Evolutionary conservation across 2,113 vertebrate species (phyloP).

Genomic region (Lycaon pictus): DNA sequence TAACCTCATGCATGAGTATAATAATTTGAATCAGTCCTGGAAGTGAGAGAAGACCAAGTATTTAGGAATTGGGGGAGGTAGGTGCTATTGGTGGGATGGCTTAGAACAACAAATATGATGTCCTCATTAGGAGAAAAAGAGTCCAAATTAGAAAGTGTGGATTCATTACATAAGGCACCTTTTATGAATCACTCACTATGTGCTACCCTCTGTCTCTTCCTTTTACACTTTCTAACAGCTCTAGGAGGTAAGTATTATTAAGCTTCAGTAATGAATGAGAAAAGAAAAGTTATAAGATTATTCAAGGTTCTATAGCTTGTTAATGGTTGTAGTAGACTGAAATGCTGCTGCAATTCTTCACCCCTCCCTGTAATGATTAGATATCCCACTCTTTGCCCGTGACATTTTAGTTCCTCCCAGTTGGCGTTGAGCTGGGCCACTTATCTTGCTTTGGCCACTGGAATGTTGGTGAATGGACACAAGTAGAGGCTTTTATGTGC

Average conservation of each 20-base stretch:
- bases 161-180: background rate
- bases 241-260: background rate
- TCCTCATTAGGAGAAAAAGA: background rate
- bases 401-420: background rate
- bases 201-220: background rate
- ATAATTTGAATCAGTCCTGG: background rate
- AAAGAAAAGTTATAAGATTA: background rate
- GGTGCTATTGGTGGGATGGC: background rate
- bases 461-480: background rate
- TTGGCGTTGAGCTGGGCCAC: background rate
- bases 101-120: too few species aligned
- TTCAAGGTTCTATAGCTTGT: background rate
- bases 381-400: background rate
- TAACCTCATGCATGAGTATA: background rate
- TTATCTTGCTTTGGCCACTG: background rate
- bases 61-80: background rate
- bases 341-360: background rate
- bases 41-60: background rate
- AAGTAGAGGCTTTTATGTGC: background rate
- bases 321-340: background rate
- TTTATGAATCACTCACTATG: background rate
- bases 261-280: background rate
- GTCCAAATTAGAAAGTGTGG: background rate
- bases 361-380: background rate
- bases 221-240: background rate